phyloP scores from a whole-genome alignment of 2,888 invertebrate genomes.

The Chromoteleia sp. region DNA sequence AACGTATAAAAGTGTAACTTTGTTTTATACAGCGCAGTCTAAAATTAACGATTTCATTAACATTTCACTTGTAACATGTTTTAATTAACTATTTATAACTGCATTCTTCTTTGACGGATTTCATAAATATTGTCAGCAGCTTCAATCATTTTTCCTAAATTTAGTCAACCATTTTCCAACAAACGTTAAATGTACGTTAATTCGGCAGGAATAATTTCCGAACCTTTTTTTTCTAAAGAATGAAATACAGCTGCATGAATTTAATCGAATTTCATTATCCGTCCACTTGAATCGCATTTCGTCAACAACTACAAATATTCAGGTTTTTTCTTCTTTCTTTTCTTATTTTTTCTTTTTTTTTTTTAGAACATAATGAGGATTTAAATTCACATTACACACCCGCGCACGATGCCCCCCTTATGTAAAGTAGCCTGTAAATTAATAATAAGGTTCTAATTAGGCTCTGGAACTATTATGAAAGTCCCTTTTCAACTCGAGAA shows the following conservation, averaged over 20 bases:
- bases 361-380: constrained; percentile 31
- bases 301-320: constrained; percentile 23
- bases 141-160: too few species aligned
- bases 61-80: too few species aligned
- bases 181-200: not conserved
- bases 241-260: constrained; percentile 1
- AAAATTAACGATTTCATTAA: too few species aligned
- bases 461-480: constrained; percentile 59
- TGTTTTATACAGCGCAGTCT: too few species aligned
- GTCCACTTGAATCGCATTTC: constrained; percentile 8
- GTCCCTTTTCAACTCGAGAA: constrained; percentile 42
- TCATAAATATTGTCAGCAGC: too few species aligned
- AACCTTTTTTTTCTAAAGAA: constrained; percentile 8
- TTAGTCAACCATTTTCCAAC: too few species aligned
- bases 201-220: not conserved
- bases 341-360: constrained; percentile 15
- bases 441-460: constrained; percentile 69
- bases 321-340: constrained; percentile 2
- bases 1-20: too few species aligned
- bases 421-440: constrained; percentile 59
- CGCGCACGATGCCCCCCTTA: constrained; percentile 51
- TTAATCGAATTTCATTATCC: constrained; percentile 32
- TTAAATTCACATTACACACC: constrained; percentile 53
- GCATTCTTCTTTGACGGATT: too few species aligned
- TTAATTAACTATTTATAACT: too few species aligned